Evolutionary conservation across 2,888 invertebrate species (phyloP).

Genomic region (Taphrorychus bicolor): DNA sequence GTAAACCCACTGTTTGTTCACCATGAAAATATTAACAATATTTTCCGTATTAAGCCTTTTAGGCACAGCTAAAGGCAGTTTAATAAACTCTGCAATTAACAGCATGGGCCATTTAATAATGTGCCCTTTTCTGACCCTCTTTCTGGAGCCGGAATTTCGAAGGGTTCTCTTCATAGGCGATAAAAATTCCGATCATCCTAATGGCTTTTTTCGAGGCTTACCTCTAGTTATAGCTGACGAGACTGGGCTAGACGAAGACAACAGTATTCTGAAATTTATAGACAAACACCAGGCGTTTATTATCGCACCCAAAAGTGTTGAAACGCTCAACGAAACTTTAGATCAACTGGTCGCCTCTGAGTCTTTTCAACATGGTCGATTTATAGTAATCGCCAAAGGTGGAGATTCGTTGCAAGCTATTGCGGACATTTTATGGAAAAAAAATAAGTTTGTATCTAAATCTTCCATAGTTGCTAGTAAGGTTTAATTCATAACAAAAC

Average conservation of each 20-base stretch:
- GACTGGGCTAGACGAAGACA: not conserved
- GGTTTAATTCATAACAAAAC: not conserved
- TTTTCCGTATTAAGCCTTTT: too few relatives aligned
- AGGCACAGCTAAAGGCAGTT: not conserved
- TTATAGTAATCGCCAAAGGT: not conserved
- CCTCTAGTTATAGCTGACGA: not conserved
- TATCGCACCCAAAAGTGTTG: not conserved
- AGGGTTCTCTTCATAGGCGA: not conserved
- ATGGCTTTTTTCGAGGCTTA: not conserved
- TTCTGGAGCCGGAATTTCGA: not conserved
- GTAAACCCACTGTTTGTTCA: too few relatives aligned
- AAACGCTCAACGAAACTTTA: not conserved
- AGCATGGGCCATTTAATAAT: not conserved
- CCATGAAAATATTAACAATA: too few relatives aligned
- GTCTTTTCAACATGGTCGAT: not conserved
- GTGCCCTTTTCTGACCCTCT: not conserved
- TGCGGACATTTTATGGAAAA: constrained; percentile 1
- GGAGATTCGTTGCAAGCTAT: not conserved
- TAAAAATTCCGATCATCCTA: not conserved
- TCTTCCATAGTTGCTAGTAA: too few relatives aligned
- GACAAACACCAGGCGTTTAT: not conserved
- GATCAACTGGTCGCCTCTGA: not conserved
- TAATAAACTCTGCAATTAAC: not conserved
- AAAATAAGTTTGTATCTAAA: not conserved
- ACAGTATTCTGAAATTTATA: not conserved